phyloP scores from a whole-genome alignment of 2,888 invertebrate species.

The Agrochola lota region DNA sequence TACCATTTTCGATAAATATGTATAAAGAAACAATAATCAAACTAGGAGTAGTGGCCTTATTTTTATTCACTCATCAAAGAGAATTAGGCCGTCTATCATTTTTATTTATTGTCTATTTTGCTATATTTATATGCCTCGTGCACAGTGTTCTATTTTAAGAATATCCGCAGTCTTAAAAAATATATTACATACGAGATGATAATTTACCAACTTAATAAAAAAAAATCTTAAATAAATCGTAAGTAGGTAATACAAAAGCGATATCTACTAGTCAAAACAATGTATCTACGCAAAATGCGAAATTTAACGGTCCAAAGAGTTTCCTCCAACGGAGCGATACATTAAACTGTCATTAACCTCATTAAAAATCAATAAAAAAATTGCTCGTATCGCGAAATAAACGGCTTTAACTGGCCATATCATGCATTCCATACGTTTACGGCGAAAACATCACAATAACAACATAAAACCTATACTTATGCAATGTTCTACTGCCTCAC shows the following conservation, averaged over 20 bases:
- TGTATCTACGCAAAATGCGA: slow-evolving; percentile 51
- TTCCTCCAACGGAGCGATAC: slow-evolving; percentile 50
- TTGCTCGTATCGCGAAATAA: slow-evolving; percentile 81
- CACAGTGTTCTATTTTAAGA: neutral
- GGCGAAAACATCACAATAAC: slow-evolving; percentile 90
- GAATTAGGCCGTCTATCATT: slow-evolving; percentile 30
- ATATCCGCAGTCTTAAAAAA: slow-evolving; percentile 9
- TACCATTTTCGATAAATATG: slow-evolving; percentile 35
- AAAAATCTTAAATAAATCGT: slow-evolving; percentile 3
- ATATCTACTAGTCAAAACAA: slow-evolving; percentile 43
- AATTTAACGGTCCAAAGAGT: slow-evolving; percentile 55
- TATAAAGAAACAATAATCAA: slow-evolving; percentile 36
- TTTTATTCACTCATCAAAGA: slow-evolving; percentile 37
- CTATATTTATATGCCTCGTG: slow-evolving; percentile 1
- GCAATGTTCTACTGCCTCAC: slow-evolving; percentile 90
- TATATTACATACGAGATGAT: neutral
- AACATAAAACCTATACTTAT: slow-evolving; percentile 90
- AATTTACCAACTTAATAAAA: slow-evolving; percentile 9
- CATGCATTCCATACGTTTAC: slow-evolving; percentile 88
- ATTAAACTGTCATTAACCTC: slow-evolving; percentile 70
- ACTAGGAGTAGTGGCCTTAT: neutral
- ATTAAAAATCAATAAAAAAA: slow-evolving; percentile 84
- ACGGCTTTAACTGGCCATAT: slow-evolving; percentile 85
- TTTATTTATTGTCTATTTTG: slow-evolving; percentile 38
- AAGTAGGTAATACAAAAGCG: slow-evolving; percentile 5